Evolutionary conservation across 2,113 vertebrate species (phyloP).

Genomic region (Coreoperca whiteheadi): DNA sequence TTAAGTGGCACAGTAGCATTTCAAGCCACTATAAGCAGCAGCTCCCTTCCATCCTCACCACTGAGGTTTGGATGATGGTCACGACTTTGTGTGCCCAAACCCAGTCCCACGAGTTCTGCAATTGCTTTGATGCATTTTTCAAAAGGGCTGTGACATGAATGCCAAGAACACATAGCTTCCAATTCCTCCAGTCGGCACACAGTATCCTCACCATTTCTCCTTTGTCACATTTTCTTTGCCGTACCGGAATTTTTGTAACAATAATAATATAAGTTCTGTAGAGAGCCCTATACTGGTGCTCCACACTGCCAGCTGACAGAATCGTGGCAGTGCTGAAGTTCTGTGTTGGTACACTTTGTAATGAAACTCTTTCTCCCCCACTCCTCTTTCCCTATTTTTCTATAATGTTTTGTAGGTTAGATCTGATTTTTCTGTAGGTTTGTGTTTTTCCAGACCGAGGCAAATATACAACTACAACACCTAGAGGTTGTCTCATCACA

Average conservation of each 20-base stretch:
- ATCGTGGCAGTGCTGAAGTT: conserved; percentile 46
- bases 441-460: conserved; percentile 1
- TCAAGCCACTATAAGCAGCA: conserved; percentile 55
- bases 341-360: conserved; percentile 48
- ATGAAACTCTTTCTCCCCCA: conserved; percentile 19
- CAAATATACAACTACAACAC: conserved; percentile 1
- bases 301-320: conserved; percentile 59
- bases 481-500: conserved; percentile 10
- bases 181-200: conserved; percentile 71
- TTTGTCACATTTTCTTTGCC: conserved; percentile 65
- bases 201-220: conserved; percentile 55
- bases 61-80: conserved; percentile 75
- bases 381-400: not conserved
- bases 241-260: conserved; percentile 43
- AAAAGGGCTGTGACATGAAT: conserved; percentile 79
- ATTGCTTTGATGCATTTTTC: conserved; percentile 84
- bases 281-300: conserved; percentile 47
- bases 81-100: conserved; percentile 76
- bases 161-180: conserved; percentile 69
- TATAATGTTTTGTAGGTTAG: conserved; percentile 32
- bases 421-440: conserved; percentile 32
- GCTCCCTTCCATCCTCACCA: conserved; percentile 46
- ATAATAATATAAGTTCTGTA: conserved; percentile 62
- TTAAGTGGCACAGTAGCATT: conserved; percentile 59
- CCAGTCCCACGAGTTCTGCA: conserved; percentile 65